A percentile compares a stretch with the other conserved stretches of the same genome.
These are phyloP conservation scores for Luperina nickerlii DNA, from an alignment of 2,888 invertebrate species.

Conservation along the genomic window DNA sequence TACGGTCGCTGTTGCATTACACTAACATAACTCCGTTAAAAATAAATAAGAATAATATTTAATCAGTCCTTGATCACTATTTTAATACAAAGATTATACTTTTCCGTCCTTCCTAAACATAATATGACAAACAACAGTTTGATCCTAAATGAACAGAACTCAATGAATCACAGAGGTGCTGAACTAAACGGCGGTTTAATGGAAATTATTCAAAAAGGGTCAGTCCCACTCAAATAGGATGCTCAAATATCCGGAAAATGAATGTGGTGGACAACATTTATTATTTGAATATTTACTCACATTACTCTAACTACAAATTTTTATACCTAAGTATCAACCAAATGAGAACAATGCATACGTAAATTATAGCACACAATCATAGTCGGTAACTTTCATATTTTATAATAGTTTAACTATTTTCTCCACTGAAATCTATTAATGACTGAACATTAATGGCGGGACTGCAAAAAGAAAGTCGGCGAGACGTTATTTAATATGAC, in stretches of 20 bases:
- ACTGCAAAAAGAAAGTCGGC: neutral
- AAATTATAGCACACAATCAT: neutral
- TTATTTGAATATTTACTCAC: neutral
- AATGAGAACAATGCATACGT: no score
- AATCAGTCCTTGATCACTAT: neutral
- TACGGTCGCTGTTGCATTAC: no score
- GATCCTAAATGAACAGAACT: neutral
- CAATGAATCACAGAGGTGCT: neutral
- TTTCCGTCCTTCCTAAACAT: neutral
- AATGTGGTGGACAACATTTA: neutral
- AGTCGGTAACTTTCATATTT: neutral
- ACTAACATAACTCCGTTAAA: no score
- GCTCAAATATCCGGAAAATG: neutral
- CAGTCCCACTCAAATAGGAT: neutral
- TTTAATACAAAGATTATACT: neutral
- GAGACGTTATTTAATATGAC: neutral
- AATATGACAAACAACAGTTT: neutral
- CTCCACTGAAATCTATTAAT: neutral
- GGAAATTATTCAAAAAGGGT: no score
- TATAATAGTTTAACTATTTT: neutral
- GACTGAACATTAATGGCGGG: neutral
- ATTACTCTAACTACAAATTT: no score
- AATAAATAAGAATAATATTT: no score
- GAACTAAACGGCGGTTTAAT: neutral
- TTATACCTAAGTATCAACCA: no score